Percentiles rank a stretch among this genome's conserved stretches.
Conservation (phyloP, 2,113 vertebrate species). For the Neoarius graeffei region DNA sequence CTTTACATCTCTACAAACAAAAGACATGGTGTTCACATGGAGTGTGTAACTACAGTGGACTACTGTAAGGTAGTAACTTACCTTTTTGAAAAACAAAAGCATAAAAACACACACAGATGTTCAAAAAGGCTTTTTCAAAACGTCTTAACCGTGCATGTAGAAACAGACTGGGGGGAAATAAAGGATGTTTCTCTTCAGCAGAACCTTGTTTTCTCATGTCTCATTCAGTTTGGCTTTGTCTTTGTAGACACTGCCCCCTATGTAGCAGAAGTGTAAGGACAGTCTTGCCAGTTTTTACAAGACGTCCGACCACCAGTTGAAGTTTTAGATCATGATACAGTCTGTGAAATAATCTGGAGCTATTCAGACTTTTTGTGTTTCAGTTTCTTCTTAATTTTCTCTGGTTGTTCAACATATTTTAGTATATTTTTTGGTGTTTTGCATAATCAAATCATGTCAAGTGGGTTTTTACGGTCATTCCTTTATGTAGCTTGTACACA, state of each 20-base stretch:
- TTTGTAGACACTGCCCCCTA: conserved; percentile 75
- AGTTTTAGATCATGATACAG: not conserved
- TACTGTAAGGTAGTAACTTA: not conserved
- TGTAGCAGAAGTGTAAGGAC: conserved; percentile 52
- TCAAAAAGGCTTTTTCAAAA: not conserved
- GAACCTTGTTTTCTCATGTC: not conserved
- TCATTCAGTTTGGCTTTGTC: conserved; percentile 42
- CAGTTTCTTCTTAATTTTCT: not conserved
- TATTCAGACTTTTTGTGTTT: not conserved
- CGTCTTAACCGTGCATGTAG: not conserved
- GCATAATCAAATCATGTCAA: not conserved
- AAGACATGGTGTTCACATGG: not conserved
- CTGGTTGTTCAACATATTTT: not conserved
- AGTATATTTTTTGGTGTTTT: not conserved
- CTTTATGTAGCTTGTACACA: not conserved
- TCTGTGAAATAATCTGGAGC: not conserved
- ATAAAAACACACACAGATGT: not conserved
- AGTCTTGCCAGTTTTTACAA: not conserved
- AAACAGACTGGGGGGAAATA: not conserved
- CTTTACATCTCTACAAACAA: too few species aligned
- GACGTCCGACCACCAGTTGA: not conserved
- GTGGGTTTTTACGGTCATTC: not conserved
- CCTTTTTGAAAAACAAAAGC: not conserved
- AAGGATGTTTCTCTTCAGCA: not conserved
- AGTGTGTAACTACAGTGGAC: not conserved